Evolutionary conservation across 2,797 vertebrate genomes (phyloP).

Genomic region (Danio albolineatus): DNA sequence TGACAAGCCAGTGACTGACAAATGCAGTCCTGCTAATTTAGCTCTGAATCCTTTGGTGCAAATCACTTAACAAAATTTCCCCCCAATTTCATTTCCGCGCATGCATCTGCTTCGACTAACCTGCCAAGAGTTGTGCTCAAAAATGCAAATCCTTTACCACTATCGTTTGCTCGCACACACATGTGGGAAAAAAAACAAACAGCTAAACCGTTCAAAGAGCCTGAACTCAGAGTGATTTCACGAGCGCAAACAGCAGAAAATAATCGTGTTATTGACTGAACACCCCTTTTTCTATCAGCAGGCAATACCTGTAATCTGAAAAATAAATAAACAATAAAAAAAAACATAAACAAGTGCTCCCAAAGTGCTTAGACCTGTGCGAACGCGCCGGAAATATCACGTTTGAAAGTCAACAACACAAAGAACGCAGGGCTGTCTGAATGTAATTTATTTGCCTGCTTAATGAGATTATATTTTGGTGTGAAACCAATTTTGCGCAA

Average conservation of each 20-base stretch:
- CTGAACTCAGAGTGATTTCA: conserved; percentile 41
- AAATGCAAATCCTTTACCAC: conserved; percentile 65
- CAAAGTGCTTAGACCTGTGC: conserved; percentile 19
- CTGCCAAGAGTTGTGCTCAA: conserved; percentile 63
- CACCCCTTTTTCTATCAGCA: conserved; percentile 32
- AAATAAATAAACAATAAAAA: conserved; percentile 31
- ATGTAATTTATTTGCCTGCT: conserved; percentile 51
- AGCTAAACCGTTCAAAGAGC: conserved; percentile 48
- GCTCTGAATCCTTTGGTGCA: conserved; percentile 24
- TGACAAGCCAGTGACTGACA: conserved; percentile 19
- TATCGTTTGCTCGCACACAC: conserved; percentile 61
- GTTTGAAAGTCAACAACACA: conserved; percentile 33
- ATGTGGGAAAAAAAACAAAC: not conserved
- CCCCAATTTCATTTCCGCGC: conserved; percentile 30
- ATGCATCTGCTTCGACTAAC: conserved; percentile 40
- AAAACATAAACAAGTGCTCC: conserved; percentile 28
- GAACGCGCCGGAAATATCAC: not conserved
- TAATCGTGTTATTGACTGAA: conserved; percentile 58
- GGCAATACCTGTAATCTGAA: conserved; percentile 49
- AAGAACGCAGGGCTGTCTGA: conserved; percentile 23
- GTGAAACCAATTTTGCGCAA: conserved; percentile 47
- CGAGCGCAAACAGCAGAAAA: conserved; percentile 35
- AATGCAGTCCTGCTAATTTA: conserved; percentile 13
- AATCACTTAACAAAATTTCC: conserved; percentile 29
- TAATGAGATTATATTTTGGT: conserved; percentile 54